Conservation (phyloP, 2,113 vertebrate species). For the Glaucidium brasilianum region DNA sequence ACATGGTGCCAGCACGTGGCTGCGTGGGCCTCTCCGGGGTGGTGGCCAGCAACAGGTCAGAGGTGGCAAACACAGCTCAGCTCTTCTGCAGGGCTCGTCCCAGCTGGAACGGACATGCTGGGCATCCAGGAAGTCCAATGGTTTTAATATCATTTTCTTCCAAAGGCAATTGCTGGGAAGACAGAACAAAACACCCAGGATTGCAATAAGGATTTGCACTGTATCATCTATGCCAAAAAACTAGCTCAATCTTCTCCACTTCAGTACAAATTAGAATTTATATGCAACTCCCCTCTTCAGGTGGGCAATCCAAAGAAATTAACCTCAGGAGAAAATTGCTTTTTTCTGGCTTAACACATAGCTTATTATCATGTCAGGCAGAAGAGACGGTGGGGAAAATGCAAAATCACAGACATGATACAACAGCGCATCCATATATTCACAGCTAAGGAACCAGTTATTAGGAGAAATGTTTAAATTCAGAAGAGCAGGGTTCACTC, state of each 20-base stretch:
- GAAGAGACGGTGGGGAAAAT: slow-evolving; percentile 50
- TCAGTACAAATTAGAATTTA: slow-evolving; percentile 55
- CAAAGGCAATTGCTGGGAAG: not conserved
- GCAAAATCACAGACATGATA: not conserved
- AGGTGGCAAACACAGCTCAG: not conserved
- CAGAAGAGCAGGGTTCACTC: not conserved
- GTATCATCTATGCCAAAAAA: slow-evolving; percentile 13
- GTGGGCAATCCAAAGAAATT: slow-evolving; percentile 49
- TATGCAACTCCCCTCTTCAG: slow-evolving; percentile 47
- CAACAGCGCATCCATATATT: not conserved
- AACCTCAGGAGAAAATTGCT: slow-evolving; percentile 66
- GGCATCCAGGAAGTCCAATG: not conserved
- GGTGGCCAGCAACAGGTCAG: not conserved
- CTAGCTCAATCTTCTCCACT: slow-evolving; percentile 19
- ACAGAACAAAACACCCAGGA: not conserved
- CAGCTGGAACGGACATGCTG: accelerated
- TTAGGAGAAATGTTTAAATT: not conserved
- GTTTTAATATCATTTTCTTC: not conserved
- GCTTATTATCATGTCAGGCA: slow-evolving; percentile 59
- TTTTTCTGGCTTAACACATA: slow-evolving; percentile 55
- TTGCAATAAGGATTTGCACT: slow-evolving; percentile 31
- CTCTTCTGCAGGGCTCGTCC: not conserved
- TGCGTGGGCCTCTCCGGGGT: not conserved
- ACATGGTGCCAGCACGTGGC: not conserved
- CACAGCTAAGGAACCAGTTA: not conserved